phyloP scores from a whole-genome alignment of 1,140 invertebrate species.

The Calliphora vicina region DNA sequence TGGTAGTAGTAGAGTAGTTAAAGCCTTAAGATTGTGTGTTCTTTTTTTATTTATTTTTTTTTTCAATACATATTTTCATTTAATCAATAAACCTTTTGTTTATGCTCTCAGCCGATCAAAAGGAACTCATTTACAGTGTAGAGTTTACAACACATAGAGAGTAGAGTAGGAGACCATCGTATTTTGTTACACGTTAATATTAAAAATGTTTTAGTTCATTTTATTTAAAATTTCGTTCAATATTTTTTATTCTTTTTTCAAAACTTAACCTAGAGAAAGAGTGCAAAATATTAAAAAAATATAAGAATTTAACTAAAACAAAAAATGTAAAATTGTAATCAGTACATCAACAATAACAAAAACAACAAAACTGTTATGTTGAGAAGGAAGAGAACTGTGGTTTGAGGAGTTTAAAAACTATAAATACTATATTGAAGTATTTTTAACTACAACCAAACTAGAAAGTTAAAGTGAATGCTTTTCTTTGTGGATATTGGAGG shows the following conservation, averaged over 20 bases:
- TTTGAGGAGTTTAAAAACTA: not conserved
- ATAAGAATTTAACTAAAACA: slow-evolving; percentile 39
- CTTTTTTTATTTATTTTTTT: not conserved
- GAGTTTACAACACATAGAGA: slow-evolving; percentile 2
- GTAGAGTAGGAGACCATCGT: slow-evolving; percentile 7
- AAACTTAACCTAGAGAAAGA: slow-evolving; percentile 42
- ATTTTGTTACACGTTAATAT: slow-evolving; percentile 19
- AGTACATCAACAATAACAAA: slow-evolving; percentile 35
- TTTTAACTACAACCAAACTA: not conserved
- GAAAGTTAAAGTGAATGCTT: not conserved
- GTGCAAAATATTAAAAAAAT: slow-evolving; percentile 39
- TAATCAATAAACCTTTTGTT: slow-evolving; percentile 7
- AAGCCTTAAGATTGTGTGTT: slow-evolving; percentile 25
- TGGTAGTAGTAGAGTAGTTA: slow-evolving; percentile 20
- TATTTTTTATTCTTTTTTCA: not conserved
- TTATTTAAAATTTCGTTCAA: not conserved
- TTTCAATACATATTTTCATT: not conserved
- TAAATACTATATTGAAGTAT: not conserved
- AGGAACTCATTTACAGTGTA: slow-evolving; percentile 8
- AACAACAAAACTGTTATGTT: slow-evolving; percentile 13
- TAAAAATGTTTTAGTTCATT: not conserved
- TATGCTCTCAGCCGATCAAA: slow-evolving; percentile 9
- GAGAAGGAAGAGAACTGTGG: not conserved
- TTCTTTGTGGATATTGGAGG: not conserved
- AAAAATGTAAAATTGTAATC: slow-evolving; percentile 20